phyloP scores from a whole-genome alignment of 2,113 vertebrate genomes.

The Nettapus auritus region DNA sequence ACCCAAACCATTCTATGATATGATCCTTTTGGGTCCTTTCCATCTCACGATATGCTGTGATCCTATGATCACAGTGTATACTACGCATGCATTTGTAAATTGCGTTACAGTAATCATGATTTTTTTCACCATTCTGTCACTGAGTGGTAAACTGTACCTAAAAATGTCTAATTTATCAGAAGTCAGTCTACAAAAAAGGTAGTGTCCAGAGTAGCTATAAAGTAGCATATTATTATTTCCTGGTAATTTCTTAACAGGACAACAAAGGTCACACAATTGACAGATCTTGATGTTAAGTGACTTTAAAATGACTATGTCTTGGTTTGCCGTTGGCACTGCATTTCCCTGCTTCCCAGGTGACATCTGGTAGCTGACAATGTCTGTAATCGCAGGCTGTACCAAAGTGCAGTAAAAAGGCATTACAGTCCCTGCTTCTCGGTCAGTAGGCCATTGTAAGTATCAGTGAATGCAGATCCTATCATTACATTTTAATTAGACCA shows the following conservation, averaged over 20 bases:
- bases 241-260: not conserved
- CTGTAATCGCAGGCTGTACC: not conserved
- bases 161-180: not conserved
- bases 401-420: not conserved
- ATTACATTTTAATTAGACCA: not conserved
- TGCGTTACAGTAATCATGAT: rapidly evolving
- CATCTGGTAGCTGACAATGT: rapidly evolving
- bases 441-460: not conserved
- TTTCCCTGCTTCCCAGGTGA: not conserved
- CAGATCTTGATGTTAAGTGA: not conserved
- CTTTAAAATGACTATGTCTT: not conserved
- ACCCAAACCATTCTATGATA: no score
- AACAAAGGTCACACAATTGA: not conserved
- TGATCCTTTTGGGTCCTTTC: no score
- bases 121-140: not conserved
- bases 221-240: not conserved
- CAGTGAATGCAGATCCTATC: not conserved
- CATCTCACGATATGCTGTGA: no score
- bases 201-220: not conserved
- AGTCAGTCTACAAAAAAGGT: not conserved
- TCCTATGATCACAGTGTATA: no score
- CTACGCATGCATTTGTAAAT: rapidly evolving
- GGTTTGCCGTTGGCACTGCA: not conserved
- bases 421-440: not conserved
- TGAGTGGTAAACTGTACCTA: not conserved